Evolutionary conservation across 2,888 invertebrate species (phyloP), one percentile per base, ranked within the genome.

Genomic region (Drosophila planitibia): DNA sequence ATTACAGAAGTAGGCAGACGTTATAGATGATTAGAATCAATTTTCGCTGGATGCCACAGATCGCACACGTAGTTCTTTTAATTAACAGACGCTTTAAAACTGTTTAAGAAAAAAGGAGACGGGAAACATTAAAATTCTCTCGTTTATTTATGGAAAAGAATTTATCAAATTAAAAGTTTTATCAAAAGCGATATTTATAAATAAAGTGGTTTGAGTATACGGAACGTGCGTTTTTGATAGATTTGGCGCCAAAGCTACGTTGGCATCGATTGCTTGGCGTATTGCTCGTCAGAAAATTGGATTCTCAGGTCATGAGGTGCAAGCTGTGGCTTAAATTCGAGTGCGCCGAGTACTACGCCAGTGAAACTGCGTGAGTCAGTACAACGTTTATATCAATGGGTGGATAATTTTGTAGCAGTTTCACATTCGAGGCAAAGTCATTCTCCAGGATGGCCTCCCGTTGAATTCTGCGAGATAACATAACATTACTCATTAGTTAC

Each of bases 351-450:
- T 76, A 81, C 71, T 89, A 91, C 82, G 85, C 83, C 70, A 93
- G 71, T 6, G 91, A 83, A n/a, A 91, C 96, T 35, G 97, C 97
- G 92, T 96, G 97, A 41, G 96, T 96, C 72, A 98, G 94, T 76
- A 98, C 97, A 81, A 96, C 94, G 79, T 97, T 97, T 33, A 98
- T 96, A 93, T 98, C 98, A 94, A 97, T 97, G 19, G 97, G 96
- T 65, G 98, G 98, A 93, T 97, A 98, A 92, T 97, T 97, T 94
- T 99, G 99, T 35, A 99, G 94, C 16, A 99, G 94, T 94, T 99
- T 99, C 59, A 99, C 97, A 94, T 98, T 98, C 35, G 96, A 95
- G 61, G 99, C 97, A 94, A 99, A 99, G 93, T 99, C 99, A 62
- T 97, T 97, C 65, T 94, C 95, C 65, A 99, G 94, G 74, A 99